Evolutionary conservation across 2,797 vertebrate genomes (phyloP).

Genomic region (Pitangus sulphuratus): DNA sequence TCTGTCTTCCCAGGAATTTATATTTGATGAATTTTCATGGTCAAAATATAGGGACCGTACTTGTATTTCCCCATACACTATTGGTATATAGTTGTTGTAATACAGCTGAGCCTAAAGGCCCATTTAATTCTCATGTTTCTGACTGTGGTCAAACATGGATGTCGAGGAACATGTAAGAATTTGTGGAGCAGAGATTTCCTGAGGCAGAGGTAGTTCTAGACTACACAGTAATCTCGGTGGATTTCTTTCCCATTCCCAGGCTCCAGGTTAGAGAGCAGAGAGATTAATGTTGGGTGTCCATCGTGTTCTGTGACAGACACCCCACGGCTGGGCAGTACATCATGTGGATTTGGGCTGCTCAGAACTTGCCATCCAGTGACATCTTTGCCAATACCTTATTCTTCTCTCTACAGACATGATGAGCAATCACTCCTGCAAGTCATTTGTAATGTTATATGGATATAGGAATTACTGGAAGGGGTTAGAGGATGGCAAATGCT

Average conservation of each 20-base stretch:
- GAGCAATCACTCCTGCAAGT: not conserved
- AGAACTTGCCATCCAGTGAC: not conserved
- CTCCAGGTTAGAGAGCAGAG: not conserved
- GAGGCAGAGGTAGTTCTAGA: not conserved
- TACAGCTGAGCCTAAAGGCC: not conserved
- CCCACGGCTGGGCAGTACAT: not conserved
- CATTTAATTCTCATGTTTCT: not conserved
- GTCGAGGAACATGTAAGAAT: not conserved
- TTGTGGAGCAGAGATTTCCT: not conserved
- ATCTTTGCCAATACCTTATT: not conserved
- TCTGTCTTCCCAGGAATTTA: not conserved
- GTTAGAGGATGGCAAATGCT: not conserved
- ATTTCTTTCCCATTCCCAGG: not conserved
- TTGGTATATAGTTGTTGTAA: not conserved
- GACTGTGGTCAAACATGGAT: not conserved
- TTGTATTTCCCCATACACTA: accelerated
- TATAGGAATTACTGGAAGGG: not conserved
- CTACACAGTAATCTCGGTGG: not conserved
- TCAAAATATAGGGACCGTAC: not conserved
- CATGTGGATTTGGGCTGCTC: not conserved
- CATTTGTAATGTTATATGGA: not conserved
- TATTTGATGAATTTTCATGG: not conserved
- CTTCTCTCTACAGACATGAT: not conserved
- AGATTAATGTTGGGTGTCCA: not conserved
- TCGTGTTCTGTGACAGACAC: not conserved